Evolutionary conservation across 2,797 vertebrate genomes (phyloP).

Genomic region (Enoplosus armatus): DNA sequence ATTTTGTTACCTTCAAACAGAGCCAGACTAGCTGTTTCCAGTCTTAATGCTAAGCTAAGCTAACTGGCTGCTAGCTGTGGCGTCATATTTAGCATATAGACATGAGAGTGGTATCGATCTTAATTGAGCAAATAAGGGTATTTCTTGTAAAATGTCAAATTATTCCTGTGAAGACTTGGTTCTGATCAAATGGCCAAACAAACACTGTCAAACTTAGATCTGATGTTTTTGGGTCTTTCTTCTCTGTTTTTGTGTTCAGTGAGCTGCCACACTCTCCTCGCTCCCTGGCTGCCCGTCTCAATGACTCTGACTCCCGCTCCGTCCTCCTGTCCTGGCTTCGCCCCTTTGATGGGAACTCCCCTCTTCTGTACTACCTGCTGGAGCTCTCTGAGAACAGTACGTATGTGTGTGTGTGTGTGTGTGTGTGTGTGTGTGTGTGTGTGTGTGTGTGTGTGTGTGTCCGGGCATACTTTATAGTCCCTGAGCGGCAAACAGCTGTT

Average conservation of each 20-base stretch:
- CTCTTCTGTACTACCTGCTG: slow-evolving; percentile 92
- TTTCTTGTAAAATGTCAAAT: background rate
- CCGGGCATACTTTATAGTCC: slow-evolving; percentile 57
- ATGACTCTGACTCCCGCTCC: slow-evolving; percentile 86
- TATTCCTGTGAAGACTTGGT: background rate
- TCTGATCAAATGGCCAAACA: background rate
- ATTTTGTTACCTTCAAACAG: background rate
- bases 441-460: slow-evolving; percentile 22
- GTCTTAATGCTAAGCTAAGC: background rate
- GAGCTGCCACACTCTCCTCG: slow-evolving; percentile 96
- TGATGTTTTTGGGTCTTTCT: slow-evolving; percentile 2
- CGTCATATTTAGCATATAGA: background rate
- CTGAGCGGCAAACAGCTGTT: slow-evolving; percentile 72
- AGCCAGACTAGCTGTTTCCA: background rate
- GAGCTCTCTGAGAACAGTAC: slow-evolving; percentile 98
- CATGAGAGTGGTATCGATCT: background rate
- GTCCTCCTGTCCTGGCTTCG: slow-evolving; percentile 94
- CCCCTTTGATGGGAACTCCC: slow-evolving; percentile 96
- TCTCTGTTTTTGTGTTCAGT: slow-evolving; percentile 71
- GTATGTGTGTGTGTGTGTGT: slow-evolving; percentile 64
- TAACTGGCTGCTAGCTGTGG: background rate
- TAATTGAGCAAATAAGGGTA: background rate
- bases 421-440: slow-evolving; percentile 31
- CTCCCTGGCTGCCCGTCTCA: slow-evolving; percentile 91
- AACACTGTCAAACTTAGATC: background rate